Conservation (phyloP, 2,888 invertebrate genomes). For the Microctonus brassicae region DNA sequence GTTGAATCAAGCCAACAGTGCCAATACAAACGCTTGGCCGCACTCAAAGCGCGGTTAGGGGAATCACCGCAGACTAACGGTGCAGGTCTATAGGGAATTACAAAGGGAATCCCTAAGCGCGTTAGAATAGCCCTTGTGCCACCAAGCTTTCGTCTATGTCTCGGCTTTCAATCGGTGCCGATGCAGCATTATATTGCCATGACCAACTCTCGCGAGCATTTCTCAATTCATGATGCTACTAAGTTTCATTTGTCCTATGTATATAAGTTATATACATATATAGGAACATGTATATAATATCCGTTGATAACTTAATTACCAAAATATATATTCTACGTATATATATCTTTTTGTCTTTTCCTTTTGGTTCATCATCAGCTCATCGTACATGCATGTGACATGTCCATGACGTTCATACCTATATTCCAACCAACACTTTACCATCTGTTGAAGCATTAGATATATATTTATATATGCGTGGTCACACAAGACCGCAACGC, state of each 20-base stretch:
- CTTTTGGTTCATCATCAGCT: neutral
- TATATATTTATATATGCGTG: neutral
- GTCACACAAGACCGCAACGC: neutral
- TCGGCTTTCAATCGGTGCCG: slow-evolving; percentile 36
- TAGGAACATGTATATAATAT: too few relatives aligned
- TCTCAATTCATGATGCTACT: slow-evolving; percentile 9
- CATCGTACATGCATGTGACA: neutral
- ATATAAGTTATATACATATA: too few relatives aligned
- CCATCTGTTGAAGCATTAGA: neutral
- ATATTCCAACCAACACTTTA: neutral
- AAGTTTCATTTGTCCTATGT: too few relatives aligned
- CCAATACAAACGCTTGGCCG: neutral
- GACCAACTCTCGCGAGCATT: neutral
- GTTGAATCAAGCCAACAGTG: neutral
- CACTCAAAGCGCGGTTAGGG: slow-evolving; percentile 43
- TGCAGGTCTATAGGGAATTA: slow-evolving; percentile 44
- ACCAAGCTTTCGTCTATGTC: slow-evolving; percentile 36
- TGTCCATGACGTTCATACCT: neutral
- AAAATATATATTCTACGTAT: too few relatives aligned
- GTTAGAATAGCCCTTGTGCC: slow-evolving; percentile 44
- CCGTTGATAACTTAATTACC: neutral
- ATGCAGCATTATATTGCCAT: slow-evolving; percentile 32
- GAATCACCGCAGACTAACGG: slow-evolving; percentile 45
- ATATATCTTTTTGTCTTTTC: neutral
- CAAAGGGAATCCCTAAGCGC: slow-evolving; percentile 59